Base-by-base conservation (phyloP, 2,888 invertebrate genomes). In the Tachina fera region DNA sequence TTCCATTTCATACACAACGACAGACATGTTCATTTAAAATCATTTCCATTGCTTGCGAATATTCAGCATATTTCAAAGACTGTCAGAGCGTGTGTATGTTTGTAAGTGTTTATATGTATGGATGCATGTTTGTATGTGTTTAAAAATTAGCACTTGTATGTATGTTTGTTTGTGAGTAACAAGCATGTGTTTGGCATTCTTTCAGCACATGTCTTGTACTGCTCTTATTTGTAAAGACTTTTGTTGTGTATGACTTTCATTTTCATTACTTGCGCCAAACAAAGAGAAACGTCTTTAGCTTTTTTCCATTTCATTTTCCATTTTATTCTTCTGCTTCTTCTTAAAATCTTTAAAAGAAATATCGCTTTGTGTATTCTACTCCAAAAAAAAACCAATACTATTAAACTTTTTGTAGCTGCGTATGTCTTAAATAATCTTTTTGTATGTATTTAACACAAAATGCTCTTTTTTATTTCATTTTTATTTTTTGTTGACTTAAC, bases 11-110 rank as follows among this genome's bases (percentile, higher is more conserved):
- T 53, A 53, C 13, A 65, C 22, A 67, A 60, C 53, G 68, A 49
- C 74, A 79, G n/a, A n/a, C 53, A 49, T 68, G 56, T 74, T 83
- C 72, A 74, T 72, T 83, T 68, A 71, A 56, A 45, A 72, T 67
- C 47, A 58, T 83, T 77, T 47, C 16, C 19, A 67, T 47, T 63
- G 61, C n/a, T 45, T 74, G 67, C n/a, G 13, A 53, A 78, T 70
- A 43, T 51, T 58, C 68, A 60, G 49, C 61, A 58, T 60, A 45
- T 78, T n/a, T 49, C 41, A n/a, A n/a, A 9, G 31, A 45, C 31
- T 31, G 9, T 49, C 16, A 45, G 6, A 16, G 13, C 51, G 60
- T 22, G 9, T 19, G n/a, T 31, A 31, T 31, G 31, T 2, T 4
- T n/a, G n/a, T n/a, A n/a, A 31, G 31, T 43, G 31, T 10, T 31